Conservation (phyloP, 2,113 vertebrate genomes). For the Chloropsis cyanopogon region DNA sequence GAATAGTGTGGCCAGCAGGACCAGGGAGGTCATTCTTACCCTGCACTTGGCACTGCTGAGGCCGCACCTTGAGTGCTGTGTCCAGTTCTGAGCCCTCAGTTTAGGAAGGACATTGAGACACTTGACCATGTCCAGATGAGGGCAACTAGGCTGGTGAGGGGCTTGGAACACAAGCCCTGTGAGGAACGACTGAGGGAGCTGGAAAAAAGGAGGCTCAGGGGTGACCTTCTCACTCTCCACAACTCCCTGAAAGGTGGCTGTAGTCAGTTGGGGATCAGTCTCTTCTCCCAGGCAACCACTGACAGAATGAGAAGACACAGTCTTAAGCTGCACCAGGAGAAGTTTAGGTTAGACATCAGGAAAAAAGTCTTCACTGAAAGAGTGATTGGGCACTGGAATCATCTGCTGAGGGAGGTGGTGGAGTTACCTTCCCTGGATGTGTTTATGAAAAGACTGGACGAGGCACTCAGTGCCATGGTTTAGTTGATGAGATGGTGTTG, state of each 20-base stretch:
- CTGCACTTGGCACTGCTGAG: accelerated
- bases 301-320: accelerated
- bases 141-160: too few relatives aligned
- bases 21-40: background rate
- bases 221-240: too few relatives aligned
- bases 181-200: background rate
- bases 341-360: background rate
- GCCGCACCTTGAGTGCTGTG: background rate
- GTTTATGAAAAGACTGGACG: background rate
- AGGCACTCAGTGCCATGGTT: background rate
- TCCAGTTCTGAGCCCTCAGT: background rate
- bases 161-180: background rate
- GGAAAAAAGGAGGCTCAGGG: background rate
- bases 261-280: accelerated
- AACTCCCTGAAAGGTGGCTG: accelerated
- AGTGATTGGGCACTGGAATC: background rate
- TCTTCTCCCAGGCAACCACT: background rate
- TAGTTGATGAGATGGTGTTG: background rate
- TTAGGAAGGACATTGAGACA: accelerated
- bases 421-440: accelerated
- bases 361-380: background rate
- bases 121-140: accelerated
- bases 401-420: background rate
- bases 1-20: background rate
- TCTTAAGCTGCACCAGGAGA: background rate